Conservation (phyloP, 2,797 vertebrate genomes). For the Rhinophrynus dorsalis region DNA sequence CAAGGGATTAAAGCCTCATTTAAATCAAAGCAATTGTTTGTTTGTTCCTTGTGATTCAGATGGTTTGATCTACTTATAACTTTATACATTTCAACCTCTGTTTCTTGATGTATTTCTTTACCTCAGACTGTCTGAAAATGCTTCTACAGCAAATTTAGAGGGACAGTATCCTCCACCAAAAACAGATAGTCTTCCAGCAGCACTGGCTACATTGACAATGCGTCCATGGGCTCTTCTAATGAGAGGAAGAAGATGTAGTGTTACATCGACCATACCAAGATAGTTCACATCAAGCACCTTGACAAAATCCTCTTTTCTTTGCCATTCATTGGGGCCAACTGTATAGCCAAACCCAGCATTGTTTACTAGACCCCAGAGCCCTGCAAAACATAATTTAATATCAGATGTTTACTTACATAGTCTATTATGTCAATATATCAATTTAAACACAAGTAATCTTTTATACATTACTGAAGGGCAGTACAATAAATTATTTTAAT, state of each 20-base stretch:
- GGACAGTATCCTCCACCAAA: conserved; percentile 19
- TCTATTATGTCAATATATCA: too few relatives aligned
- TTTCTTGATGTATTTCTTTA: too few relatives aligned
- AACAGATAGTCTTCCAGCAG: conserved; percentile 27
- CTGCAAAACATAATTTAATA: conserved; percentile 49
- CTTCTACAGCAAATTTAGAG: conserved; percentile 56
- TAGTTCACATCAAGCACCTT: conserved; percentile 74
- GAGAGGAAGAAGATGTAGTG: conserved; percentile 75
- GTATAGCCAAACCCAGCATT: conserved; percentile 75
- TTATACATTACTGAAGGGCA: too few relatives aligned
- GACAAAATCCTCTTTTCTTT: conserved; percentile 74
- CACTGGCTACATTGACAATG: conserved; percentile 57
- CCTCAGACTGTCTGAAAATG: conserved; percentile 56
- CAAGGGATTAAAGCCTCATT: too few relatives aligned
- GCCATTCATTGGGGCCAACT: conserved; percentile 81
- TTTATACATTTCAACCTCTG: too few relatives aligned
- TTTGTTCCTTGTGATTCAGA: too few relatives aligned
- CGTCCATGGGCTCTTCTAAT: conserved; percentile 72
- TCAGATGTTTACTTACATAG: too few relatives aligned
- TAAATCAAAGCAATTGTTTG: too few relatives aligned
- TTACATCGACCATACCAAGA: conserved; percentile 72
- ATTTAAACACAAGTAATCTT: too few relatives aligned
- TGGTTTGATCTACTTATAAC: too few relatives aligned
- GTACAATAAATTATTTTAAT: too few relatives aligned
- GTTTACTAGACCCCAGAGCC: conserved; percentile 82